These are phyloP conservation scores for Dreissena rostriformis DNA, from an alignment of 1,140 invertebrate genomes.

Conservation along the genomic window DNA sequence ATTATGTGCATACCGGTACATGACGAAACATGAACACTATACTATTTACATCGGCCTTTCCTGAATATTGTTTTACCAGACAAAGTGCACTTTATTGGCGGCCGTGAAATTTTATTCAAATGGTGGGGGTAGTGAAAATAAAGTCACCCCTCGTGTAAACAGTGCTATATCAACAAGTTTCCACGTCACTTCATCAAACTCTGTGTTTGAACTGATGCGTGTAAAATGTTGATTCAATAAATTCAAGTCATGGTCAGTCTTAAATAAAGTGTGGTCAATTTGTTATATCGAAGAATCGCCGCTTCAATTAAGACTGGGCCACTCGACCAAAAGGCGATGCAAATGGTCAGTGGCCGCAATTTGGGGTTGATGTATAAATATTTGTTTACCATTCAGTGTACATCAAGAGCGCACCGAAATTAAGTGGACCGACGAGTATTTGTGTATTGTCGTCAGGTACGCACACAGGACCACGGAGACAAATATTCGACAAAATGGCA, in stretches of 20 bases:
- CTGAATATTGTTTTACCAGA: conserved; percentile 37
- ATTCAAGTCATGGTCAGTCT: conserved; percentile 36
- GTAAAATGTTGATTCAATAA: conserved; percentile 12
- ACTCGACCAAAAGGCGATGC: too few relatives aligned
- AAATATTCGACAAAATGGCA: too few relatives aligned
- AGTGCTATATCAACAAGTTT: neutral
- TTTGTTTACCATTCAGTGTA: conserved; percentile 30
- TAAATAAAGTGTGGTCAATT: conserved; percentile 43
- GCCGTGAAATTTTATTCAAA: conserved; percentile 11
- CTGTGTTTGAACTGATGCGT: neutral
- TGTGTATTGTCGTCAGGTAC: too few relatives aligned
- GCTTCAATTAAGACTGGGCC: too few relatives aligned
- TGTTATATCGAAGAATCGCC: neutral
- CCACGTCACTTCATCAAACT: conserved; percentile 36
- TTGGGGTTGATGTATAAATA: conserved; percentile 31
- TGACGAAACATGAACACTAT: conserved; percentile 5
- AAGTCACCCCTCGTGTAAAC: conserved; percentile 4
- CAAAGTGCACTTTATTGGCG: conserved; percentile 34
- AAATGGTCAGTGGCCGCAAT: too few relatives aligned
- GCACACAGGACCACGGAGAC: too few relatives aligned
- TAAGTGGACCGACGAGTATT: too few relatives aligned
- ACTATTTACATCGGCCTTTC: conserved; percentile 33
- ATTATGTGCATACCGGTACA: conserved; percentile 5
- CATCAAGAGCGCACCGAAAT: too few relatives aligned
- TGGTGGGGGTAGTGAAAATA: conserved; percentile 48